These are phyloP conservation scores for Lepidocolaptes lacrymiger DNA, from an alignment of 2,797 vertebrate genomes.

Conservation along the genomic window DNA sequence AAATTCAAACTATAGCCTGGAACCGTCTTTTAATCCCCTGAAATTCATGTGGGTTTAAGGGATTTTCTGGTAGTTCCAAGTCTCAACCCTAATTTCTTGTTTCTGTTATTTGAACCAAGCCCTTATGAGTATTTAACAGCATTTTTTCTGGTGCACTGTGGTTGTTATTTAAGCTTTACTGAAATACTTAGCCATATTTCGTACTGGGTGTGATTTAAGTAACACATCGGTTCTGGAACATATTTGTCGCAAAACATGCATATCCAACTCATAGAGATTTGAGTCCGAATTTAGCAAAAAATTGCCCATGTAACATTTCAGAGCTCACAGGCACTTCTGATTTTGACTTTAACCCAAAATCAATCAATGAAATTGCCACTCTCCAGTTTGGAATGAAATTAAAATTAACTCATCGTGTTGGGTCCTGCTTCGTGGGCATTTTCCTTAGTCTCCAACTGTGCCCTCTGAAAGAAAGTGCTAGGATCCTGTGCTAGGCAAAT, in stretches of 20 bases:
- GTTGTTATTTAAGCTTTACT: neutral
- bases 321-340: neutral
- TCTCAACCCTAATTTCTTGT: neutral
- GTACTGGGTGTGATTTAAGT: neutral
- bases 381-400: neutral
- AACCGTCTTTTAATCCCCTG: neutral
- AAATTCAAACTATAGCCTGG: neutral
- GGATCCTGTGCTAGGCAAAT: neutral
- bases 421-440: neutral
- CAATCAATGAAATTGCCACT: neutral
- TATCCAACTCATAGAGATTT: neutral
- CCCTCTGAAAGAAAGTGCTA: neutral
- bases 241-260: neutral
- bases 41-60: neutral
- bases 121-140: neutral
- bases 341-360: slow-evolving; percentile 16
- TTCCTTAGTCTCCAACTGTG: neutral
- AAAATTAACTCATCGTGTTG: neutral
- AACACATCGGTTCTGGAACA: neutral
- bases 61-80: neutral
- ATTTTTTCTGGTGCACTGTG: neutral
- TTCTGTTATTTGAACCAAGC: neutral
- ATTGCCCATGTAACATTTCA: neutral
- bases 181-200: neutral
- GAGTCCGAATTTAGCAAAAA: neutral